These are phyloP conservation scores for Actinernus sp. DNA, from an alignment of 92 coral and sea anemone genomes.

Conservation along the genomic window DNA sequence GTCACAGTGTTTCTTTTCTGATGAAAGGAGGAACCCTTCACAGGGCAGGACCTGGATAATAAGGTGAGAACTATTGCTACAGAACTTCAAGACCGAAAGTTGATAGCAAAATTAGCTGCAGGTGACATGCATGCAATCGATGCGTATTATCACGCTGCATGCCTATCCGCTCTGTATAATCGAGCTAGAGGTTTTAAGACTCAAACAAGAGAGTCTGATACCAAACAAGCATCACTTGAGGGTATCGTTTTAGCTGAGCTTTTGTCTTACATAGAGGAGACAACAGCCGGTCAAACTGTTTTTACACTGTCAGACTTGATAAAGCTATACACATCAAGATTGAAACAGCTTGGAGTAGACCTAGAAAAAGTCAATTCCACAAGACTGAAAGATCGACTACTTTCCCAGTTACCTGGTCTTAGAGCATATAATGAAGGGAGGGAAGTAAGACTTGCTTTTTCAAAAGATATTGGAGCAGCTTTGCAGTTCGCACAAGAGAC, in stretches of 20 bases:
- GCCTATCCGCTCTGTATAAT: conserved; percentile 43
- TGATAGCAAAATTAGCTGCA: conserved; percentile 35
- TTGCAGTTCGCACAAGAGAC: conserved; percentile 21
- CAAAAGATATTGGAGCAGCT: conserved; percentile 29
- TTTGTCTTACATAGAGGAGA: conserved; percentile 23
- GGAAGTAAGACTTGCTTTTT: conserved; percentile 31
- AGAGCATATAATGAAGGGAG: conserved; percentile 28
- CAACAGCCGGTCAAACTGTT: conserved; percentile 11
- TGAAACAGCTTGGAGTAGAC: conserved; percentile 42
- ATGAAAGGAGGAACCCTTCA: too few species aligned
- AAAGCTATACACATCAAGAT: conserved; percentile 21
- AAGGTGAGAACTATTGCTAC: too few species aligned
- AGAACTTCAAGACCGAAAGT: conserved; percentile 42
- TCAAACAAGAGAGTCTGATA: background rate
- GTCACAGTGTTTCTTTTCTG: too few species aligned
- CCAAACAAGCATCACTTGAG: conserved; percentile 4
- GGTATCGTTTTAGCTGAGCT: conserved; percentile 22
- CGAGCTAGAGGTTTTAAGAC: conserved; percentile 25
- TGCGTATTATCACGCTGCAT: conserved; percentile 39
- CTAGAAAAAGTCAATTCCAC: conserved; percentile 29
- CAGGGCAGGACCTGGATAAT: too few species aligned
- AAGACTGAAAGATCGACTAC: conserved; percentile 20
- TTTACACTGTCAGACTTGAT: conserved; percentile 31
- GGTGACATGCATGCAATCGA: conserved; percentile 45
- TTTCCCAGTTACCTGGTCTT: conserved; percentile 7